Evolutionary conservation across 2,888 invertebrate species (phyloP), one percentile per base, ranked within the genome.

Genomic region (Tetheella fluctuosa): DNA sequence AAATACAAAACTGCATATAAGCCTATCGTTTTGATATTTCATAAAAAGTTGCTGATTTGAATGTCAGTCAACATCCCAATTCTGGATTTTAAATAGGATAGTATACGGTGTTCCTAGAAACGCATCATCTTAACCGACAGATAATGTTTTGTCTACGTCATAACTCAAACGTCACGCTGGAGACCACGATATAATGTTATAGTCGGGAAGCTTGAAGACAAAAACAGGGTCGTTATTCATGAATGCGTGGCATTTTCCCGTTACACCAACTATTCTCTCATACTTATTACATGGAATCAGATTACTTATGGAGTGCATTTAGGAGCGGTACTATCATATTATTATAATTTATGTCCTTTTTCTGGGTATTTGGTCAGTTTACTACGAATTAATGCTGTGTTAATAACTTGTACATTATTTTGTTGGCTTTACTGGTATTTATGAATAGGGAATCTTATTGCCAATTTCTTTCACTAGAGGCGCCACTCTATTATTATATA

Each of bases 221-320:
- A 77, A 80, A 80, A 76, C 78, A 81, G 70, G 67, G 66, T 66
- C 79, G 76, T 81, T 80, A 81, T 71, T 81, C 78, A 81, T 76
- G 48, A 20, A 20, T 20, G 60, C 60, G 68, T 53, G 57, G 64
- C 57, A 54, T 69, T 73, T 75, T 73, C 73, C 65, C 71, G 63
- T 54, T 59, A 58, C 61, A 65, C 60, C 68, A 71, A 68, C 69
- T 71, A 68, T 67, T 71, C 60, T 70, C 64, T 48, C 48, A 20
- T 48, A 48, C 48, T 48, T 48, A 48, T 48, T 48, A 48, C 10
- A 2, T 20, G 48, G 48, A 10, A 48, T 48, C 8, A 20, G 17
- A 48, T 48, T 48, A 48, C 48, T 48, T 48, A 48, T 48, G 48
- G 48, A 48, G 20, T 48, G 48, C 48, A 48, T 48, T 48, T 48